Conservation (phyloP, 2,113 vertebrate genomes). For the Rallus limicola region DNA sequence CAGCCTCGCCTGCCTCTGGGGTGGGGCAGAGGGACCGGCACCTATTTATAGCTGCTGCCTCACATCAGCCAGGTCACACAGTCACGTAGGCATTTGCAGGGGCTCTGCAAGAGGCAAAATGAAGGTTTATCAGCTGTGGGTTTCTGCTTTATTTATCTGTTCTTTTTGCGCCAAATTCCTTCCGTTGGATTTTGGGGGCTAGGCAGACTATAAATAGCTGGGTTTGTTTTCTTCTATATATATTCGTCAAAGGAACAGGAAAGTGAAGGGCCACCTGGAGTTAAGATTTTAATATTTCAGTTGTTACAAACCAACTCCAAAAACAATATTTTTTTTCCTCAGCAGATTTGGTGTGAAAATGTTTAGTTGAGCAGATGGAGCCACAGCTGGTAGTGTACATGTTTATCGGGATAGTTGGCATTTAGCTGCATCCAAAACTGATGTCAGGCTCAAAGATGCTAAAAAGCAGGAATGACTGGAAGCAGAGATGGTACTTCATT, state of each 20-base stretch:
- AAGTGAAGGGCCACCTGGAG: slow-evolving; percentile 80
- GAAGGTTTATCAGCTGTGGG: neutral
- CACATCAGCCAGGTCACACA: rapidly evolving
- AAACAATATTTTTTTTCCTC: slow-evolving; percentile 73
- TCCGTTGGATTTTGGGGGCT: neutral
- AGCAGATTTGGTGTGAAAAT: slow-evolving; percentile 79
- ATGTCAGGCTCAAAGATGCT: slow-evolving; percentile 75
- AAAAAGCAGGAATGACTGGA: slow-evolving; percentile 58
- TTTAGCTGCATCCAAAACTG: slow-evolving; percentile 80
- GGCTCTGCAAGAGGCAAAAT: neutral
- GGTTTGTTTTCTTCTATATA: slow-evolving; percentile 25
- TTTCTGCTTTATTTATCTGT: neutral
- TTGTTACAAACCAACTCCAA: slow-evolving; percentile 83
- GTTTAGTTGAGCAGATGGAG: slow-evolving; percentile 85
- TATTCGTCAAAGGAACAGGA: slow-evolving; percentile 42
- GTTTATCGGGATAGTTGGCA: slow-evolving; percentile 81
- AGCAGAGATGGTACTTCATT: slow-evolving; percentile 27
- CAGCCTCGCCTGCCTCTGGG: neutral
- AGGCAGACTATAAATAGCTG: slow-evolving; percentile 21
- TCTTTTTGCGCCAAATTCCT: neutral
- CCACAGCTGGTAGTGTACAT: slow-evolving; percentile 85
- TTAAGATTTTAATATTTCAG: slow-evolving; percentile 85
- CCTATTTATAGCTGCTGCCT: neutral
- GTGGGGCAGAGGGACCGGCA: neutral
- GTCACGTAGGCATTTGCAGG: neutral